Base-by-base conservation (phyloP, 2,888 invertebrate genomes). In the Selenia dentaria region DNA sequence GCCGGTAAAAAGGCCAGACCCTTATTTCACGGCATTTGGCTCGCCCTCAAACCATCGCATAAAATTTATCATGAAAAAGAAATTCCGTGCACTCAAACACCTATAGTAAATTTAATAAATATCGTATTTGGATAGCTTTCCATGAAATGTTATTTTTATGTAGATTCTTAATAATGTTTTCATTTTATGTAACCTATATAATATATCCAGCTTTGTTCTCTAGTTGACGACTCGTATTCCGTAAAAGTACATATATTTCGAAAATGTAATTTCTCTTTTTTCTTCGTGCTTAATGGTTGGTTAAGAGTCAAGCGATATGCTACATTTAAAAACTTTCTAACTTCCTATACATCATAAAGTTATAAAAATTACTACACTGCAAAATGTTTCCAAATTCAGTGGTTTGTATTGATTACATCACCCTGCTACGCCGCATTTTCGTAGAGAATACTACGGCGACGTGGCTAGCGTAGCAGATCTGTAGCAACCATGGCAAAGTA, bases 21-120 rank as follows among this genome's bases (percentile, higher is more conserved):
- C 70, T 74, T 68, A 75, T 77, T 78, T 74, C 76, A 78, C 78
- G 78, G 64, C 57, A 52, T 64, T 64, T 72, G 62, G 49, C 38
- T 43, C 31, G 33, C 43, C 54, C 44, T 41, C 51, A 46, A 59
- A 60, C 59, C 56, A 55, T 41, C 48, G 49, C 53, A 45, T 42
- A 42, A 43, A 43, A 46, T 37, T 10, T 47, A 46, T 34, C 42
- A 53, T 45, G 42, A 41, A 45, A 45, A 10, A 25, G 10, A 3
- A 16, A 12, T 11, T 38, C 14, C 1, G 38, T 38, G 13, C 31
- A 31, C 2, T 38, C 9, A 9, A 14, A 29, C 14, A 31, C 38
- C 22, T 14, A 22, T 0, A 38, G 20, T 10, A 13, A 29, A 24
- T 25, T 14, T 18, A 36, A 37, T 28, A 13, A 20, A 28, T 28